A percentile compares a stretch with the other conserved stretches of the same genome.
Conservation (phyloP, 2,797 vertebrate species). For the Setipinna tenuifilis region DNA sequence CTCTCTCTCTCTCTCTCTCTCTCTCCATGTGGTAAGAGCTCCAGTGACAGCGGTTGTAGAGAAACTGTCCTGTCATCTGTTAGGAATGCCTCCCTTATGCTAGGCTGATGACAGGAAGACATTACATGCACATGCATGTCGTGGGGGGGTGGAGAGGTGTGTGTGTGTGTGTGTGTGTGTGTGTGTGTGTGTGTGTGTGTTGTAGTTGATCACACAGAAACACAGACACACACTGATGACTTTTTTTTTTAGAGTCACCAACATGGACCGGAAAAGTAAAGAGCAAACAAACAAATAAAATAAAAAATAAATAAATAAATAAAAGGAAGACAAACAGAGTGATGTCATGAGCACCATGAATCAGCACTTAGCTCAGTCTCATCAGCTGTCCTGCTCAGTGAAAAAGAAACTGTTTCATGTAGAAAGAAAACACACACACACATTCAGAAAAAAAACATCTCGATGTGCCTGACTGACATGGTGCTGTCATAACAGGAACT, state of each 20-base stretch:
- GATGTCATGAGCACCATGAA: neutral
- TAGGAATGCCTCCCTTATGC: slow-evolving; percentile 43
- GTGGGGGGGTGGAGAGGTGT: too few species aligned
- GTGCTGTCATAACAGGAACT: neutral
- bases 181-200: too few species aligned
- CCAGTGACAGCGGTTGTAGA: slow-evolving; percentile 25
- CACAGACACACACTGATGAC: neutral
- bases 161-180: too few species aligned
- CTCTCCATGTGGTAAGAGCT: slow-evolving; percentile 26
- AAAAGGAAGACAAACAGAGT: too few species aligned
- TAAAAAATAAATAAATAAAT: neutral
- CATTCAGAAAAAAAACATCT: neutral
- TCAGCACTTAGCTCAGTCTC: neutral
- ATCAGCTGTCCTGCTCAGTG: neutral
- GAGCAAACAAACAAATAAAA: neutral
- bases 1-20: neutral
- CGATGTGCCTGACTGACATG: neutral
- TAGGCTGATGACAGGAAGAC: slow-evolving; percentile 38
- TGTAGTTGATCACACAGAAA: slow-evolving; percentile 3
- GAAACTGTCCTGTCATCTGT: slow-evolving; percentile 32
- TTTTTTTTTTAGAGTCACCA: neutral
- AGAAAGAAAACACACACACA: neutral
- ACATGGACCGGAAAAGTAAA: neutral
- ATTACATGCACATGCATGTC: neutral
- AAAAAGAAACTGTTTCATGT: neutral